A percentile compares a stretch with the other conserved stretches of the same genome.
These are phyloP conservation scores for Danio tinwini DNA, from an alignment of 2,797 vertebrate genomes.

Conservation along the genomic window DNA sequence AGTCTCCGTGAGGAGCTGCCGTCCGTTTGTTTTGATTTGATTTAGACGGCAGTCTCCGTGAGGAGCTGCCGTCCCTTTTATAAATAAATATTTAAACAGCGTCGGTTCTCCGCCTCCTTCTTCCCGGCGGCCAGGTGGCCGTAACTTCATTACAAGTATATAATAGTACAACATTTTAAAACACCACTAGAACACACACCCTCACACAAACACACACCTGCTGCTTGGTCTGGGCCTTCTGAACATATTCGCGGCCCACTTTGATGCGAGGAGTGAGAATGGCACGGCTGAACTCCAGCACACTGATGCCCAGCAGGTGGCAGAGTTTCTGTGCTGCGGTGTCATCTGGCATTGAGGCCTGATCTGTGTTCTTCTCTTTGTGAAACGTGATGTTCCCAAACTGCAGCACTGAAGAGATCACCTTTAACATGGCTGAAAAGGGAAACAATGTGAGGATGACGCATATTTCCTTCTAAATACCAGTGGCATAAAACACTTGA, in stretches of 20 bases:
- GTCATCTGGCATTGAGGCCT: slow-evolving; percentile 94
- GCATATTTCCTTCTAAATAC: background rate
- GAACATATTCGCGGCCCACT: slow-evolving; percentile 92
- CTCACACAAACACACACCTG: slow-evolving; percentile 71
- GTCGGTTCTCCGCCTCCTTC: too few species aligned
- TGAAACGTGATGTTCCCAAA: slow-evolving; percentile 89
- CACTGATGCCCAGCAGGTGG: slow-evolving; percentile 89
- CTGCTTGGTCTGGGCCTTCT: slow-evolving; percentile 94
- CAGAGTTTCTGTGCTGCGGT: slow-evolving; percentile 93
- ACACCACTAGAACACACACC: background rate
- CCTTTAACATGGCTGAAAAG: slow-evolving; percentile 86
- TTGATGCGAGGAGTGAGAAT: slow-evolving; percentile 92
- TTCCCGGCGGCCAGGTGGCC: too few species aligned
- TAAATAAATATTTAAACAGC: too few species aligned
- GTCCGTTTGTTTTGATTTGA: too few species aligned
- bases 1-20: too few species aligned
- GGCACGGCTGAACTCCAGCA: slow-evolving; percentile 90
- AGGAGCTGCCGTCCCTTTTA: too few species aligned
- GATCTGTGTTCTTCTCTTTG: slow-evolving; percentile 88
- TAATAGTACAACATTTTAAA: too few species aligned
- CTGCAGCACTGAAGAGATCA: slow-evolving; percentile 88
- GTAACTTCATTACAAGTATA: too few species aligned
- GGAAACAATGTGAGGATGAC: background rate
- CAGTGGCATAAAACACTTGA: too few species aligned
- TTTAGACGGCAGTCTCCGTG: too few species aligned